A percentile compares a stretch with the other conserved stretches of the same genome.
Evolutionary conservation across 2,113 vertebrate genomes (phyloP).

Genomic region (Laticauda laticaudata): DNA sequence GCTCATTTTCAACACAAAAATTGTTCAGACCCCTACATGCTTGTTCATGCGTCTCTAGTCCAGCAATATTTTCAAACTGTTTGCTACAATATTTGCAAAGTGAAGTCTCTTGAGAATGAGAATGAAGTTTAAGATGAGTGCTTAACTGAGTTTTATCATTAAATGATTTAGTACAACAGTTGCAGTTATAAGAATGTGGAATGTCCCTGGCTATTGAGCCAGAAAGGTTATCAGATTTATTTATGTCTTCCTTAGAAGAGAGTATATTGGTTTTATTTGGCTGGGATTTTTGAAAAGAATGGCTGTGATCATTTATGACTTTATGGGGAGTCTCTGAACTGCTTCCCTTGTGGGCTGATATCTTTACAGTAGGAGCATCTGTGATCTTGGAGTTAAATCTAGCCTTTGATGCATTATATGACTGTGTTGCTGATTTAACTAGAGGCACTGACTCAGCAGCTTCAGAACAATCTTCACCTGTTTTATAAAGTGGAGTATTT

Average conservation of each 20-base stretch:
- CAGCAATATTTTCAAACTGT: conserved; percentile 86
- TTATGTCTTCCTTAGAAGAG: conserved; percentile 62
- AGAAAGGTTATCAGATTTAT: conserved; percentile 46
- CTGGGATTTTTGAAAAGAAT: conserved; percentile 55
- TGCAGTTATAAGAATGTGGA: conserved; percentile 77
- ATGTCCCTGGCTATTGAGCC: conserved; percentile 63
- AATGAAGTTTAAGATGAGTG: conserved; percentile 84
- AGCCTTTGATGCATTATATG: conserved; percentile 56
- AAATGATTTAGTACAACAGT: conserved; percentile 83
- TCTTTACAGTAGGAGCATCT: conserved; percentile 42
- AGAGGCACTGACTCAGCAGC: conserved; percentile 48
- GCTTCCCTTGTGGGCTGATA: conserved; percentile 33
- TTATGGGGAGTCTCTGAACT: conserved; percentile 47
- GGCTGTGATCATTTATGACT: conserved; percentile 38
- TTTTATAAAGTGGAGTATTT: conserved; percentile 41
- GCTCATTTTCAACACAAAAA: conserved; percentile 52
- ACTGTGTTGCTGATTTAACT: conserved; percentile 54
- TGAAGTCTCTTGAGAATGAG: conserved; percentile 80
- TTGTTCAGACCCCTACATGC: conserved; percentile 71
- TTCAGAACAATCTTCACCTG: conserved; percentile 55
- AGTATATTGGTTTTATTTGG: conserved; percentile 45
- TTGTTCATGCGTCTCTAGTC: conserved; percentile 87
- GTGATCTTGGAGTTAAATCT: conserved; percentile 50
- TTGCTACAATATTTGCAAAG: conserved; percentile 90
- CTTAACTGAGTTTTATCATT: conserved; percentile 76